These are phyloP conservation scores for Rhynchotus rufescens DNA, from an alignment of 2,797 vertebrate species.

Conservation along the genomic window DNA sequence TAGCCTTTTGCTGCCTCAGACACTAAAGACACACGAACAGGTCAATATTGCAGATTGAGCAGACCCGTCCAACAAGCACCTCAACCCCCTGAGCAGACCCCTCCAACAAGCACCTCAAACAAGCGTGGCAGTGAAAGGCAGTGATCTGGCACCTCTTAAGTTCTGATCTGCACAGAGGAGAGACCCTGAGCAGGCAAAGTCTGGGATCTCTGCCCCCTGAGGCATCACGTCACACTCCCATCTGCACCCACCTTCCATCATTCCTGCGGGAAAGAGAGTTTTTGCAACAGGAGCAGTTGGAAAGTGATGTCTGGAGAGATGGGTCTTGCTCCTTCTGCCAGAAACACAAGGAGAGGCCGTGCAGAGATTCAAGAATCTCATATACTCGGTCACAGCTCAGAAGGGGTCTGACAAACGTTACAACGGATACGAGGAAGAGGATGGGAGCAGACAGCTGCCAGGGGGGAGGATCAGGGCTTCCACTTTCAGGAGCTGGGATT, in stretches of 20 bases:
- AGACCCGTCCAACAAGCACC: background rate
- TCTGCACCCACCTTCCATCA: background rate
- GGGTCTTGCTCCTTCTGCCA: background rate
- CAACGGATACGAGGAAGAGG: background rate
- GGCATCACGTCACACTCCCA: background rate
- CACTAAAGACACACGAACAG: background rate
- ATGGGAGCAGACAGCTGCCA: background rate
- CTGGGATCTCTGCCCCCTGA: background rate
- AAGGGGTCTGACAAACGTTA: background rate
- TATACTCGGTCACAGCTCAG: background rate
- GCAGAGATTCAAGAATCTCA: background rate
- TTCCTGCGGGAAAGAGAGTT: background rate
- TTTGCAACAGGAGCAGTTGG: background rate
- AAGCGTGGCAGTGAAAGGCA: background rate
- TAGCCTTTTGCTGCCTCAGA: background rate
- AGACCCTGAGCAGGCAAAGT: background rate
- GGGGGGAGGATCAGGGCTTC: background rate
- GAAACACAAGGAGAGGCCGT: background rate
- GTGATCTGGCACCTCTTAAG: background rate
- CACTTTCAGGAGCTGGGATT: background rate
- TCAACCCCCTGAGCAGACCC: fast-evolving
- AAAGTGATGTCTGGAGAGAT: background rate
- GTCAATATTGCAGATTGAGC: background rate
- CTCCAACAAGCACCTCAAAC: background rate
- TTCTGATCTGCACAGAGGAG: background rate